Base-by-base conservation (phyloP, 2,113 vertebrate species). In the Clarias magur region DNA sequence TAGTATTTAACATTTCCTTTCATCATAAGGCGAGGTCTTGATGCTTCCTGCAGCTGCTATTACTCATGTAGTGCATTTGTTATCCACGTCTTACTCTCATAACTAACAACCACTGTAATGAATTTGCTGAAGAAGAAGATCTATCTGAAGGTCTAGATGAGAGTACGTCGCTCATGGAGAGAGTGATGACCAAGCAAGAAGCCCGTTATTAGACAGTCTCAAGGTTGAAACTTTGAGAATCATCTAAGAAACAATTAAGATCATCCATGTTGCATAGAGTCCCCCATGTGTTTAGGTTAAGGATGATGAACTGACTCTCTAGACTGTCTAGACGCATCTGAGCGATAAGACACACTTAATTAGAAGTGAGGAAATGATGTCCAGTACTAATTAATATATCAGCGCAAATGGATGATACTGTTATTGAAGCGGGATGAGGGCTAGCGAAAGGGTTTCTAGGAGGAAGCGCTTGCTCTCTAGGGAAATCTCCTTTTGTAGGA, bases 261-360 rank as follows among this genome's bases (percentile, higher is more conserved):
- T 76, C 73, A 60, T 68, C 73, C 82, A 86, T 59, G 42, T 82
- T 62, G 76, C 59, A 8, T 30, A 54, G 60, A 62, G 6, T 57
- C 54, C 65, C 70, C 21, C 60, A 60, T 76, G 30, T 65, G 23
- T 42, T 84, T 80, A 63, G 81, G 75, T 63, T 79, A 27, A 62
- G 17, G 80, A 82, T 84, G 83, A 53, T 13, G 21, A 42, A 27
- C 80, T 62, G 82, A 80, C 85, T 86, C 89, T 84, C 73, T 92
- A 93, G 92, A 93, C 92, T 93, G 91, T 92, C 88, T 89, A 91
- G 91, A 27, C 13, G 25, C 27, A 67, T 91, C 93, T 91, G 84
- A 90, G 87, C 88, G 91, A 94, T 92, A 90, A 91, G 93, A 91
- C 83, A 85, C 91, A 85, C 86, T 91, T 93, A 93, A 94, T 90